phyloP scores from a whole-genome alignment of 2,797 vertebrate genomes.

The Sardinella longiceps region DNA sequence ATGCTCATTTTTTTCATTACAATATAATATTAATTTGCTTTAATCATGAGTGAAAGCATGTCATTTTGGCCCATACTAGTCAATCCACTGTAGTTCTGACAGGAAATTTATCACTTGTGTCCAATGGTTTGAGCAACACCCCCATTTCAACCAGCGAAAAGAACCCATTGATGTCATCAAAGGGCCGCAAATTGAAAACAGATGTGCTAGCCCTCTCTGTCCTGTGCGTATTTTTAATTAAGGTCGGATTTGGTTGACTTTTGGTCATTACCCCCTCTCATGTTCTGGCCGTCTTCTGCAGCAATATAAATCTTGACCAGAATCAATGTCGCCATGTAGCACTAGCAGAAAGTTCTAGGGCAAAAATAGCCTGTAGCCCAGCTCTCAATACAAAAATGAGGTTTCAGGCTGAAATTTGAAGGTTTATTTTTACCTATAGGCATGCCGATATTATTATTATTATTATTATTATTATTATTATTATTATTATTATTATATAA shows the following conservation, averaged over 20 bases:
- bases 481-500: too few relatives aligned
- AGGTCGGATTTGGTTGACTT: conserved; percentile 87
- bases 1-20: not conserved
- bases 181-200: conserved; percentile 94
- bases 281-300: not conserved
- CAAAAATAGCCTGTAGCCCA: not conserved
- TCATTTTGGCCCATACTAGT: not conserved
- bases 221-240: conserved; percentile 98
- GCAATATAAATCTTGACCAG: conserved; percentile 23
- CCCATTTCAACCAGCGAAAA: conserved; percentile 91
- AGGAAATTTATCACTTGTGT: conserved; percentile 28
- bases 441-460: not conserved
- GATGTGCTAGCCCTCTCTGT: conserved; percentile 83
- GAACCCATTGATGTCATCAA: conserved; percentile 99
- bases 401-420: not conserved
- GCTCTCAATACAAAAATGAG: not conserved
- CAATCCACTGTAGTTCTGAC: conserved; percentile 53
- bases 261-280: conserved; percentile 87
- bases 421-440: not conserved
- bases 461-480: too few relatives aligned
- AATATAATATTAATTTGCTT: not conserved
- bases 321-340: conserved; percentile 9
- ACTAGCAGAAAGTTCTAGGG: not conserved
- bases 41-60: not conserved
- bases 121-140: conserved; percentile 50